Conservation (phyloP, 2,113 vertebrate genomes). For the Eonycteris spelaea region DNA sequence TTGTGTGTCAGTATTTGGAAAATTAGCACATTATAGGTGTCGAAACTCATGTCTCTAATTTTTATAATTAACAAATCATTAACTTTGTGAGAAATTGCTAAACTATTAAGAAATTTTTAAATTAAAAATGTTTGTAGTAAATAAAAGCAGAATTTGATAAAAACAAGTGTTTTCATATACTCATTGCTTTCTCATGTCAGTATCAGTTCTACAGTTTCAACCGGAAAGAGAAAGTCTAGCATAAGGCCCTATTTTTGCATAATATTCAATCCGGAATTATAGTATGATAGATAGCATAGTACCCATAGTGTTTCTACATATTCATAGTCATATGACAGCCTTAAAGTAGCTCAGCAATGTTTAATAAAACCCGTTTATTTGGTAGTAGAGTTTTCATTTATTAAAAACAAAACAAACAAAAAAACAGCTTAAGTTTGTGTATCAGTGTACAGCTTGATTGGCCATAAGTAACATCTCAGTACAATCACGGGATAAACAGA, state of each 20-base stretch:
- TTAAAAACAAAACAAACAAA: not conserved
- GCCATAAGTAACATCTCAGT: not conserved
- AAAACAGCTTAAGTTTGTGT: not conserved
- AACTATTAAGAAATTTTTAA: not conserved
- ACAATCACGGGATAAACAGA: not conserved
- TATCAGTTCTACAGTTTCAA: not conserved
- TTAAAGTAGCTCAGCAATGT: not conserved
- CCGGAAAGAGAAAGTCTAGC: not conserved
- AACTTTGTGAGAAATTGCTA: not conserved
- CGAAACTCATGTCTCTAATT: not conserved
- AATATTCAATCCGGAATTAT: not conserved
- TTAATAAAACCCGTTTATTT: not conserved
- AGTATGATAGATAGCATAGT: not conserved
- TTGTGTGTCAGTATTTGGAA: not conserved
- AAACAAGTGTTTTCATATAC: conserved; percentile 1
- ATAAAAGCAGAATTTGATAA: not conserved
- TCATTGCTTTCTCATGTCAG: not conserved
- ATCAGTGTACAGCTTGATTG: not conserved
- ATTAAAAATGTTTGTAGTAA: not conserved
- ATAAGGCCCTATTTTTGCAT: not conserved
- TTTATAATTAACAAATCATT: not conserved
- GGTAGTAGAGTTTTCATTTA: not conserved
- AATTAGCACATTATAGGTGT: not conserved
- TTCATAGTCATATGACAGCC: not conserved
- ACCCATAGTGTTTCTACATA: not conserved